Evolutionary conservation across 2,888 invertebrate genomes (phyloP).

Genomic region (Sthenelais limicola): DNA sequence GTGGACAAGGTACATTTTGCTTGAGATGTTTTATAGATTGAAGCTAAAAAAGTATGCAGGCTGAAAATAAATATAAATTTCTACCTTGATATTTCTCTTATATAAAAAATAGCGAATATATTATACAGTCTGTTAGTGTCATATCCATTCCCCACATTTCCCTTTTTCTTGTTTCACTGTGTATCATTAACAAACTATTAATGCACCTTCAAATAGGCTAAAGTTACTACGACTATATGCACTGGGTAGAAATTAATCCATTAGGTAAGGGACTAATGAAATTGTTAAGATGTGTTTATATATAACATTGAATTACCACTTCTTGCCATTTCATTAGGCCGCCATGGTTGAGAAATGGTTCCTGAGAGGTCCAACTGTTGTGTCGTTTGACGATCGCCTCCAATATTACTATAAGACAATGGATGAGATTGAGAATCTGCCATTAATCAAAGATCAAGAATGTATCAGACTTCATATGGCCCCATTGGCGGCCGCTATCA

Average conservation of each 20-base stretch:
- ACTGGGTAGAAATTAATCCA: too few species aligned
- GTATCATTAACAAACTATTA: too few species aligned
- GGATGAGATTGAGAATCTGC: constrained; percentile 76
- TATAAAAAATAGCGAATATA: too few species aligned
- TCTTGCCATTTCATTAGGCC: constrained; percentile 63
- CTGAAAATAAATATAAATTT: background rate
- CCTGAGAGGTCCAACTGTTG: constrained; percentile 77
- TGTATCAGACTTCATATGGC: constrained; percentile 79
- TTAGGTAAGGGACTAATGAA: too few species aligned
- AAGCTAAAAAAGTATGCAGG: background rate
- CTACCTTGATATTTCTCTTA: too few species aligned
- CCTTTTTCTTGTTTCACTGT: too few species aligned
- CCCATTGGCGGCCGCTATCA: constrained; percentile 81
- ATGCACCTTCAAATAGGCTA: too few species aligned
- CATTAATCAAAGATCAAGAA: constrained; percentile 64
- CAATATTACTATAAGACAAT: constrained; percentile 86
- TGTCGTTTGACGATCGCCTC: constrained; percentile 87
- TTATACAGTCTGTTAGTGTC: too few species aligned
- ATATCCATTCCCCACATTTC: too few species aligned
- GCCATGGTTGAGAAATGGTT: constrained; percentile 85
- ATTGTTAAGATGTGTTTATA: too few species aligned
- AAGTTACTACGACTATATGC: too few species aligned
- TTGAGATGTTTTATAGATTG: background rate
- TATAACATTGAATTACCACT: too few species aligned
- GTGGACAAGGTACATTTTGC: constrained; percentile 70